A percentile compares a stretch with the other conserved stretches of the same genome.
phyloP scores from a whole-genome alignment of 2,797 vertebrate species.

The Dipus sagitta region DNA sequence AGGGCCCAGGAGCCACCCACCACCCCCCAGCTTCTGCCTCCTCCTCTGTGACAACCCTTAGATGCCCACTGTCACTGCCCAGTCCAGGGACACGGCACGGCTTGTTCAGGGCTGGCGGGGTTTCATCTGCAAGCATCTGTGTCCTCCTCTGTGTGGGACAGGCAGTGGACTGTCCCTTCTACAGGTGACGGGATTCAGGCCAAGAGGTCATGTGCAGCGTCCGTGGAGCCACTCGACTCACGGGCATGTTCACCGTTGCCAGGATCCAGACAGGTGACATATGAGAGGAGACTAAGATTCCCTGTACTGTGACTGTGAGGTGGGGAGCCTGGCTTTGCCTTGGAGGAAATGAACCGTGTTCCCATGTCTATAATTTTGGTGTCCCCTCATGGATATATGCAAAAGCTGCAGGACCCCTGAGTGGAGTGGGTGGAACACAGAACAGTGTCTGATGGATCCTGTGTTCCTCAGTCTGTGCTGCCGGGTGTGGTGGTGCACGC shows the following conservation, averaged over 20 bases:
- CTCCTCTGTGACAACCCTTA: fast-evolving
- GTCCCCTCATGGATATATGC: fast-evolving
- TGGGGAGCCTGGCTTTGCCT: neutral
- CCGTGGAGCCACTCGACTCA: neutral
- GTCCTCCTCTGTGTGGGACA: fast-evolving
- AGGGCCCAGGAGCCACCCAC: neutral
- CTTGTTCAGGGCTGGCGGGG: neutral
- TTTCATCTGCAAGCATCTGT: neutral
- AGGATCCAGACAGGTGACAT: neutral
- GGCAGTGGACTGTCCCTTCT: fast-evolving
- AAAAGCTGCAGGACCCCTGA: neutral
- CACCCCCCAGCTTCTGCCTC: neutral
- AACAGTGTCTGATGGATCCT: fast-evolving
- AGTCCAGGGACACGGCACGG: neutral
- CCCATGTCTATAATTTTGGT: neutral
- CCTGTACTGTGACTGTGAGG: fast-evolving
- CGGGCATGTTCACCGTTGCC: neutral
- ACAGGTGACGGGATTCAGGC: neutral
- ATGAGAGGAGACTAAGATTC: neutral
- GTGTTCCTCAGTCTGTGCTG: neutral
- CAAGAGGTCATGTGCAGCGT: neutral
- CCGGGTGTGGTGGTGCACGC: too few species aligned
- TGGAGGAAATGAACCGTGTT: fast-evolving
- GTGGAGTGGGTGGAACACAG: neutral
- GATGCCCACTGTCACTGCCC: neutral